phyloP scores from a whole-genome alignment of 2,888 invertebrate genomes.

The Plemyria rubiginata region DNA sequence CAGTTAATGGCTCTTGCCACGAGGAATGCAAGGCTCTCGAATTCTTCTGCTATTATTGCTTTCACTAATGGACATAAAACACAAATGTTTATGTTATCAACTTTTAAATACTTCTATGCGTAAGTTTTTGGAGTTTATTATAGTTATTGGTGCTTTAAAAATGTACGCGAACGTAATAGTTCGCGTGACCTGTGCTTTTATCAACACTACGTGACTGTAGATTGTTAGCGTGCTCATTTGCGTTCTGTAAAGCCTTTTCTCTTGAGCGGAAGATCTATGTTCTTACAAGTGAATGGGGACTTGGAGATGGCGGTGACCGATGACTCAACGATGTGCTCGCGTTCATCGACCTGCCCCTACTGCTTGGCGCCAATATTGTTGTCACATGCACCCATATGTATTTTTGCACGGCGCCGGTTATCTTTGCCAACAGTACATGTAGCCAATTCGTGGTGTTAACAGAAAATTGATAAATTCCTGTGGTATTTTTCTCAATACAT shows the following conservation, averaged over 20 bases:
- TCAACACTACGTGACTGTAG: conserved; percentile 53
- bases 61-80: conserved; percentile 63
- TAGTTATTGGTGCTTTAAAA: conserved; percentile 17
- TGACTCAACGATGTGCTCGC: conserved; percentile 68
- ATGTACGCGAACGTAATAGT: conserved; percentile 44
- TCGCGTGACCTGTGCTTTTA: conserved; percentile 52
- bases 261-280: conserved; percentile 26
- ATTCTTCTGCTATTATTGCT: conserved; percentile 54
- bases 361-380: conserved; percentile 61
- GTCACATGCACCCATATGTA: conserved; percentile 53
- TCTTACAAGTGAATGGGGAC: conserved; percentile 42
- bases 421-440: conserved; percentile 13
- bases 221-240: conserved; percentile 53
- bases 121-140: not conserved
- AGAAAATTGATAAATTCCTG: too few relatives aligned
- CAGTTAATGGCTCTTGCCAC: conserved; percentile 57
- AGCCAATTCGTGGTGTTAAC: not conserved
- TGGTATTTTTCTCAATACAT: conserved; percentile 48
- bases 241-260: conserved; percentile 36
- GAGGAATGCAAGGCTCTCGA: conserved; percentile 55
- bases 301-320: conserved; percentile 59
- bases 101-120: not conserved
- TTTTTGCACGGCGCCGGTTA: conserved; percentile 28
- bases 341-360: conserved; percentile 74
- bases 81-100: conserved; percentile 50